Base-by-base conservation (phyloP, 2,797 vertebrate species). In the Typhlichthys eigenmanni region DNA sequence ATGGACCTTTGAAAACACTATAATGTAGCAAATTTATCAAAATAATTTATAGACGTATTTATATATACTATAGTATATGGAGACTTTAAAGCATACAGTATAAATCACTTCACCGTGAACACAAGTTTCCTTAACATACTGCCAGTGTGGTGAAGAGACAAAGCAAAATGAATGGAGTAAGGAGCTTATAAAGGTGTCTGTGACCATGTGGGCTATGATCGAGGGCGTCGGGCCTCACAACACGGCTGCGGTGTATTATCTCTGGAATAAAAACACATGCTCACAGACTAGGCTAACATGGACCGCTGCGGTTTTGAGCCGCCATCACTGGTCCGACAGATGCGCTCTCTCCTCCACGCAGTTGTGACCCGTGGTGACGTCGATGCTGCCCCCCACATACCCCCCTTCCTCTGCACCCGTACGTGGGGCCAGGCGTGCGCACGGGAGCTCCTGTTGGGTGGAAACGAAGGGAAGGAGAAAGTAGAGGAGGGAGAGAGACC, bases 211-310 rank as follows among this genome's bases (percentile, higher is more conserved):
- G 58, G 54, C 62, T 64, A 66, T 73, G 80, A 81, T 69, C 75
- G 46, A 60, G 57, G 73, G 77, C 29, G 60, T 80, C 71, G 60
- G 78, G 53, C 74, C 81, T 87, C 87, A 87, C 86, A 87, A 88
- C 85, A 88, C 76, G 54, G 71, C 69, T 75, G 49, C 47, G 72
- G 74, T 63, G 47, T 75, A 85, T 86, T 82, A 84, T 87, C 85
- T 68, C 85, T 78, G 71, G 86, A 85, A 71, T 76, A 82, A 87
- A 84, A 62, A 87, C 89, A 89, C 91, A 92, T 92, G 91, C 91
- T 90, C 87, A 91, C 88, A 85, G 80, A 91, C 88, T 38, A 82
- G 79, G 88, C 24, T 29, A 29, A 29, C 24, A 29, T 29, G 24
- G 24, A 29, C 24, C 24, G 24, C 24, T 29, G 24, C 24, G 4